Evolutionary conservation across 2,113 vertebrate species (phyloP).

Genomic region (Megaceryle torquata): DNA sequence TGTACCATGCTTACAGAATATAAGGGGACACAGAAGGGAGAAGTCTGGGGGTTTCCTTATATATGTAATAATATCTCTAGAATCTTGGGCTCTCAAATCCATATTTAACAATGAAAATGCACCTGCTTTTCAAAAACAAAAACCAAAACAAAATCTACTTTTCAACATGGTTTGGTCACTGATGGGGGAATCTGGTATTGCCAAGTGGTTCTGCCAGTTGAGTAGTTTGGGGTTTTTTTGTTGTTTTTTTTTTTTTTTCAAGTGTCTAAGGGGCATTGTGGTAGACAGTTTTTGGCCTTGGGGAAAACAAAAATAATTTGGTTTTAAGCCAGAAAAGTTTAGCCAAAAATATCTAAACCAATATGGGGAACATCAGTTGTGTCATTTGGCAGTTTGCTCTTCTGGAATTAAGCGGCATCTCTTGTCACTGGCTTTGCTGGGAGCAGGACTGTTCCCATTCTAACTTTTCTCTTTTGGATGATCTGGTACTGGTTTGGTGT

Average conservation of each 20-base stretch:
- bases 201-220: background rate
- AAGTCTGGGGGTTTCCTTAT: background rate
- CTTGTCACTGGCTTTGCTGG: background rate
- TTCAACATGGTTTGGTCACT: background rate
- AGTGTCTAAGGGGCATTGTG: background rate
- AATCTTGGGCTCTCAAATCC: background rate
- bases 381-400: background rate
- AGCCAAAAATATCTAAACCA: background rate
- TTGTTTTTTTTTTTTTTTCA: background rate
- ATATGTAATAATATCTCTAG: background rate
- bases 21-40: background rate
- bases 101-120: background rate
- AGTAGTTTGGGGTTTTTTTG: background rate
- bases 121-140: background rate
- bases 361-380: background rate
- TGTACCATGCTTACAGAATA: background rate
- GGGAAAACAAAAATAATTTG: background rate
- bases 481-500: background rate
- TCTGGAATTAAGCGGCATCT: background rate
- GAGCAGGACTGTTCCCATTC: background rate
- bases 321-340: background rate
- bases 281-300: background rate
- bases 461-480: background rate
- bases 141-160: background rate
- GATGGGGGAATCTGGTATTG: background rate